Evolutionary conservation across 2,113 vertebrate species (phyloP).

Genomic region (Butorides virescens): DNA sequence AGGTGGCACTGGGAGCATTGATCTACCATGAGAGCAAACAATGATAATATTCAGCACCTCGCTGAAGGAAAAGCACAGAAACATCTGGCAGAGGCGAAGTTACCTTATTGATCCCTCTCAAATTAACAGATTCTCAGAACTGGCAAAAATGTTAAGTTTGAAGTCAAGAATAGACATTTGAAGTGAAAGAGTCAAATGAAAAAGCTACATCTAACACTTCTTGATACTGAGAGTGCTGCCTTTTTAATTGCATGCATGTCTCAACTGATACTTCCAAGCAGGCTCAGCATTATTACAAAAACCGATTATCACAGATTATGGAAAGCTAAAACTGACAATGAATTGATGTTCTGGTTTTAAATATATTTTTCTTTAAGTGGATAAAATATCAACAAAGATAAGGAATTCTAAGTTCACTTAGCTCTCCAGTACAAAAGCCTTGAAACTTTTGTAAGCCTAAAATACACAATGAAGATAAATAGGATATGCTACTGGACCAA

Average conservation of each 20-base stretch:
- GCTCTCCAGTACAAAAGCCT: not conserved
- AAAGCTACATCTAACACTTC: not conserved
- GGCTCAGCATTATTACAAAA: not conserved
- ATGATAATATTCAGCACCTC: not conserved
- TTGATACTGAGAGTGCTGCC: not conserved
- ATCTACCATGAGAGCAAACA: constrained; percentile 75
- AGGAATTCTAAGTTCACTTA: not conserved
- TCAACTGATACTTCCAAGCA: not conserved
- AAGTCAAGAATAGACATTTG: not conserved
- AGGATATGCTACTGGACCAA: not conserved
- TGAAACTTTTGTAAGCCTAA: not conserved
- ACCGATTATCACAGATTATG: not conserved
- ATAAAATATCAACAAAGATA: not conserved
- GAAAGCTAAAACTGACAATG: not conserved
- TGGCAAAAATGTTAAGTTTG: not conserved
- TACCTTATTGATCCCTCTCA: not conserved
- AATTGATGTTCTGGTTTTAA: not conserved
- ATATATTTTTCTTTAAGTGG: not conserved
- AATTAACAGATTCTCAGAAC: not conserved
- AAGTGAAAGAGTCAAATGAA: not conserved
- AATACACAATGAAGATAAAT: not conserved
- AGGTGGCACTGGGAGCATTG: constrained; percentile 94
- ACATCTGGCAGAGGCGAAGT: not conserved
- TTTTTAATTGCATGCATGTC: not conserved
- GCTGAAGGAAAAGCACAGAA: not conserved